Conservation (phyloP, 2,797 vertebrate genomes). For the Synaphobranchus kaupii region DNA sequence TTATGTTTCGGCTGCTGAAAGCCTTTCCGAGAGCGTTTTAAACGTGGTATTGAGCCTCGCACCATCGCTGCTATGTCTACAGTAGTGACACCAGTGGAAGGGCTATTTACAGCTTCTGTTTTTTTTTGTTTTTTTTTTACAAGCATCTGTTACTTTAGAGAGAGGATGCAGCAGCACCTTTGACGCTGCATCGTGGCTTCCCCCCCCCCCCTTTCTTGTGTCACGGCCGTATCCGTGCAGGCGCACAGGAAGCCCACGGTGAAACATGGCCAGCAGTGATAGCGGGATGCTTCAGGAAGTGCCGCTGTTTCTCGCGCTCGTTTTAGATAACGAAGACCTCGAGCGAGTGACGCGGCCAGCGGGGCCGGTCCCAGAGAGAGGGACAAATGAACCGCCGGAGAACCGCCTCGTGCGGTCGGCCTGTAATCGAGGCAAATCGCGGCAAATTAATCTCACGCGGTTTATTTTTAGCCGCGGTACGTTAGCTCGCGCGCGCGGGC, state of each 20-base stretch:
- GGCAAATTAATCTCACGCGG: background rate
- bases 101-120: background rate
- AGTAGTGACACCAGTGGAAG: background rate
- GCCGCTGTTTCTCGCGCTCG: background rate
- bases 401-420: background rate
- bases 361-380: background rate
- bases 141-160: background rate
- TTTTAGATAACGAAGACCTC: background rate
- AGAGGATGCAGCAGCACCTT: background rate
- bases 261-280: background rate
- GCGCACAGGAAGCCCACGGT: background rate
- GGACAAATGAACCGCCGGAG: background rate
- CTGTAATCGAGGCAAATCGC: background rate
- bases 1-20: background rate
- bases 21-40: background rate
- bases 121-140: background rate
- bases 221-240: background rate
- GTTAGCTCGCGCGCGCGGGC: background rate
- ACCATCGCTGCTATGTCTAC: background rate
- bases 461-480: background rate
- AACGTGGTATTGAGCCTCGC: background rate
- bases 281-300: background rate
- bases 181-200: background rate
- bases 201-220: background rate
- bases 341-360: background rate